Evolutionary conservation across 2,113 vertebrate genomes (phyloP).

Genomic region (Herpailurus yagouaroundi): DNA sequence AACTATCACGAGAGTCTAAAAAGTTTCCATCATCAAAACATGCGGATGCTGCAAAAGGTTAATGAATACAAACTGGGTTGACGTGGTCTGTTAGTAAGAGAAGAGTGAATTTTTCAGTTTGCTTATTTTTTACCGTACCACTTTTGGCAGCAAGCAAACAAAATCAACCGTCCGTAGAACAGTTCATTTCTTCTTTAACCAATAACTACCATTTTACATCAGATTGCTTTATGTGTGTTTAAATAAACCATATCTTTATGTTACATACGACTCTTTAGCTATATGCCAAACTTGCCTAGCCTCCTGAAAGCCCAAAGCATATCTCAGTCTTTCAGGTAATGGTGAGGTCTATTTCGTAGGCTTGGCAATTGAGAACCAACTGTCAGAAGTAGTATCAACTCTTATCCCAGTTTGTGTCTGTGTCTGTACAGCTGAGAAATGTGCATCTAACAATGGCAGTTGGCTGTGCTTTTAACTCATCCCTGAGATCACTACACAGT

Average conservation of each 20-base stretch:
- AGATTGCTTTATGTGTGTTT: neutral
- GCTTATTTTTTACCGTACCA: neutral
- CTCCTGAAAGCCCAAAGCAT: neutral
- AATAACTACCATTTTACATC: neutral
- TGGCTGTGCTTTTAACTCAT: neutral
- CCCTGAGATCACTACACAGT: neutral
- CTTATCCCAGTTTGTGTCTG: neutral
- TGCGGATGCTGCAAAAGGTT: neutral
- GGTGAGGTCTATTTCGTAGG: neutral
- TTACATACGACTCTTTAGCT: neutral
- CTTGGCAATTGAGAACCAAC: neutral
- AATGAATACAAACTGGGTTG: slow-evolving; percentile 19
- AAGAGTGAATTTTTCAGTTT: neutral
- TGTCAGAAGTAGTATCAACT: no score
- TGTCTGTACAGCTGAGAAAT: neutral
- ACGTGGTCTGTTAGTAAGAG: neutral
- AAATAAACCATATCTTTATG: neutral
- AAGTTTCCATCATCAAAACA: neutral
- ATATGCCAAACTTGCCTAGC: neutral
- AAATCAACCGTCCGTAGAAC: neutral
- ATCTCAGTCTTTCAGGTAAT: neutral
- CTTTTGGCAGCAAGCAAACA: neutral
- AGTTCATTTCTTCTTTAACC: neutral
- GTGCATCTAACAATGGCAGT: no score
- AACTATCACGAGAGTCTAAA: neutral